Conservation (phyloP, 2,888 invertebrate species). For the Amphipoea oculea region DNA sequence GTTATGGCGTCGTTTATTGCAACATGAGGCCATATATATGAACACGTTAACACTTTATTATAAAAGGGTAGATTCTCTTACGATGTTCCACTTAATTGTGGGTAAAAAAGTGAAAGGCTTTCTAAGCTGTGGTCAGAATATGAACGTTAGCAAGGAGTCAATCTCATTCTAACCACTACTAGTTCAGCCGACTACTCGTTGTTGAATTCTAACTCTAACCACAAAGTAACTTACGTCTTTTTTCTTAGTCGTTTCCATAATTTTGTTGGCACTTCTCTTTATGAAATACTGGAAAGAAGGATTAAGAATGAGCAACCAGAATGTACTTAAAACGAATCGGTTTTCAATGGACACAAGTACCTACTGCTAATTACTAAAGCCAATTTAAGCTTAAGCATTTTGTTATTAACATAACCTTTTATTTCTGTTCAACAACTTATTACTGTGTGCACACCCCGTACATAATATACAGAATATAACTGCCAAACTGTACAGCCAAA, state of each 20-base stretch:
- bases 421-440: constrained; percentile 12
- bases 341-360: not conserved
- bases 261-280: not conserved
- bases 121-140: constrained; percentile 3
- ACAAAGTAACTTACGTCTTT: not conserved
- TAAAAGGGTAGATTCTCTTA: constrained; percentile 17
- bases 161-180: not conserved
- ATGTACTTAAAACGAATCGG: not conserved
- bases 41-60: constrained; percentile 46
- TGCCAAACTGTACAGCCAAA: constrained; percentile 53
- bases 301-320: not conserved
- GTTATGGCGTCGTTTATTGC: constrained; percentile 55
- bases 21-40: constrained; percentile 38
- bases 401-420: not conserved
- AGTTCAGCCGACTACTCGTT: not conserved
- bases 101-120: not conserved
- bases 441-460: not conserved
- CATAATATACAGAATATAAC: constrained; percentile 24
- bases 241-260: not conserved
- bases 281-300: not conserved
- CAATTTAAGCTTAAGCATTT: not conserved
- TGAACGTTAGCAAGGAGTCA: not conserved
- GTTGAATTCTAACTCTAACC: not conserved
- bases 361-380: not conserved
- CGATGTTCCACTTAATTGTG: not conserved